Percentiles rank a stretch among this genome's conserved stretches.
Evolutionary conservation across 2,888 invertebrate species (phyloP).

Genomic region (Zaprionus obscuricornis): DNA sequence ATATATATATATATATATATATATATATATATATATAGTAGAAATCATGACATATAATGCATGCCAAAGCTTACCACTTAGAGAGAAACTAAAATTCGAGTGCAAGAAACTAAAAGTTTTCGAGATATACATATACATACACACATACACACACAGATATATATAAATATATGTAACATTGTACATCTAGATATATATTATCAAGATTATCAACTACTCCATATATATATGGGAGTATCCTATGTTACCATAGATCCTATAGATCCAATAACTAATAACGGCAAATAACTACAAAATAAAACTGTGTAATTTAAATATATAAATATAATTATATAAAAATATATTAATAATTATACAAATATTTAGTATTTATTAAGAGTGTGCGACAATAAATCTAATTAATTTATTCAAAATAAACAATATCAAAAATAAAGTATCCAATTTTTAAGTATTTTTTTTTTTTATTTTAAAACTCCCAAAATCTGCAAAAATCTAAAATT

Average conservation of each 20-base stretch:
- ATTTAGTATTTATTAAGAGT: constrained; percentile 67
- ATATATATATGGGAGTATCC: neutral
- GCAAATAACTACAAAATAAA: constrained; percentile 38
- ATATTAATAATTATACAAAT: constrained; percentile 12
- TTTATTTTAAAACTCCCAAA: too few species aligned
- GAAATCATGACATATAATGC: constrained; percentile 81
- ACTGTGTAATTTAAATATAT: constrained; percentile 68
- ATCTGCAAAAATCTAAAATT: too few species aligned
- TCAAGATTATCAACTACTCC: constrained; percentile 17
- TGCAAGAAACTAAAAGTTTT: constrained; percentile 74
- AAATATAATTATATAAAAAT: constrained; percentile 21
- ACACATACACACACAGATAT: too few species aligned
- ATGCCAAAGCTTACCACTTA: constrained; percentile 81
- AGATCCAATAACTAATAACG: constrained; percentile 50
- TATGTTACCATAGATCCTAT: constrained; percentile 39
- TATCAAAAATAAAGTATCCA: too few species aligned
- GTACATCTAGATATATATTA: constrained; percentile 18
- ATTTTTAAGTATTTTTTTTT: too few species aligned
- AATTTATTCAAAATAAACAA: constrained; percentile 80
- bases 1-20: constrained; percentile 27
- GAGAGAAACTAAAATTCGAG: constrained; percentile 65
- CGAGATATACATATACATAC: constrained; percentile 6
- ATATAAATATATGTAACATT: constrained; percentile 1
- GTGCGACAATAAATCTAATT: constrained; percentile 82
- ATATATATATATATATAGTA: constrained; percentile 39